These are phyloP conservation scores for Campylorhamphus procurvoides DNA, from an alignment of 2,113 vertebrate genomes.

Conservation along the genomic window DNA sequence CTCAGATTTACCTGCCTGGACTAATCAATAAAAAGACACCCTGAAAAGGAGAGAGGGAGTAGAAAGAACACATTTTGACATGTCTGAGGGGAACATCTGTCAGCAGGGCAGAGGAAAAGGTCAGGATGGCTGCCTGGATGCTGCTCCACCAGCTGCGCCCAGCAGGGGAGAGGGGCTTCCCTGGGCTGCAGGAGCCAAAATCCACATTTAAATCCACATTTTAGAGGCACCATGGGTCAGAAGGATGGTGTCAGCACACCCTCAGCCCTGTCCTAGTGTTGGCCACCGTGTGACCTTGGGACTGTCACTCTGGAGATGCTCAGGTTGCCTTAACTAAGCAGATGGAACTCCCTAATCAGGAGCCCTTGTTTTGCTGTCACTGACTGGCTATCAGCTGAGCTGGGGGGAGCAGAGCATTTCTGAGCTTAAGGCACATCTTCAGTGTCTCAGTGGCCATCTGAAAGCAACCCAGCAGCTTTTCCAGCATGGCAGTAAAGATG, in stretches of 20 bases:
- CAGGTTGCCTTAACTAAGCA: neutral
- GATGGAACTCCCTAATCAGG: neutral
- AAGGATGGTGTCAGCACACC: neutral
- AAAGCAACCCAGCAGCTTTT: neutral
- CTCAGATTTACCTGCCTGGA: constrained; percentile 44
- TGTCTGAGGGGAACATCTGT: neutral
- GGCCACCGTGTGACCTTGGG: neutral
- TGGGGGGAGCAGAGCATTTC: neutral
- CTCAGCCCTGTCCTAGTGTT: neutral
- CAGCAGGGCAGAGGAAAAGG: neutral
- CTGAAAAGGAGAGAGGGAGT: neutral
- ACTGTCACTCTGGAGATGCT: neutral
- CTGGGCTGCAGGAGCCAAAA: neutral
- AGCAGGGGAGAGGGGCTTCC: neutral
- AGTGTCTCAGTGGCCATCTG: neutral
- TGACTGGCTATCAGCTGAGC: fast-evolving
- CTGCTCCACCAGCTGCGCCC: neutral
- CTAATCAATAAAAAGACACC: constrained; percentile 50
- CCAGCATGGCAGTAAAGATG: neutral
- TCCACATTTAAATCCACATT: neutral
- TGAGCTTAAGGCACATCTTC: neutral
- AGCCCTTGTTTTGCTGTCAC: fast-evolving
- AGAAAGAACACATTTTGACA: neutral
- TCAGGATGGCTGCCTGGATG: neutral
- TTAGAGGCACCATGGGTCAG: neutral